Conservation (phyloP, 2,888 invertebrate species). For the Muschampia staudingeri region DNA sequence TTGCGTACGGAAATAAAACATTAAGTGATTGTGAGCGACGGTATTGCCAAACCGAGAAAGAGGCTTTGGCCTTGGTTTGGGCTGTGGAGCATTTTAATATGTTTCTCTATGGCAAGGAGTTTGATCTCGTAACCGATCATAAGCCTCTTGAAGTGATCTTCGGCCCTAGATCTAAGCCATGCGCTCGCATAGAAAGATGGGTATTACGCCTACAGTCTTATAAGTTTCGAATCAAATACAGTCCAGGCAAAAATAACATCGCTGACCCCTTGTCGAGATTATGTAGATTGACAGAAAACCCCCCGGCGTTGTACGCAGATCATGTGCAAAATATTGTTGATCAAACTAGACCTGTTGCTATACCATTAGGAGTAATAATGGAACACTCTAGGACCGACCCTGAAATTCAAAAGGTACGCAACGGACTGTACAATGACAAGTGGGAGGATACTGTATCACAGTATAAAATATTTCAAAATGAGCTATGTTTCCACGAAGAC, state of each 20-base stretch:
- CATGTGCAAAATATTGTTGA: background rate
- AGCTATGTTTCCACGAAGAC: background rate
- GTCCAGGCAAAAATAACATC: slow-evolving; percentile 15
- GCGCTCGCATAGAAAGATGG: slow-evolving; percentile 32
- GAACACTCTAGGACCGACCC: background rate
- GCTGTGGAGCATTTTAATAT: slow-evolving; percentile 66
- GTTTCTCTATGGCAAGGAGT: slow-evolving; percentile 65
- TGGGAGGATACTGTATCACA: background rate
- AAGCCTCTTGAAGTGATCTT: slow-evolving; percentile 21
- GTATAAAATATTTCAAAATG: slow-evolving; percentile 12
- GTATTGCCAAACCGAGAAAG: slow-evolving; percentile 71
- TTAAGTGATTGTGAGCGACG: slow-evolving; percentile 66
- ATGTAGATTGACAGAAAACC: background rate
- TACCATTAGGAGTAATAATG: background rate
- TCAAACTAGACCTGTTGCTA: background rate
- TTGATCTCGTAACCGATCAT: slow-evolving; percentile 67
- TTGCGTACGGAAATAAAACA: slow-evolving; percentile 67
- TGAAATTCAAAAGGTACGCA: slow-evolving; percentile 1
- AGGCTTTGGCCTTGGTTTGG: slow-evolving; percentile 69
- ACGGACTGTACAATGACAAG: background rate
- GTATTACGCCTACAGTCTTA: slow-evolving; percentile 10
- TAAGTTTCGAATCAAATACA: background rate
- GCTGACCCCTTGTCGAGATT: slow-evolving; percentile 9
- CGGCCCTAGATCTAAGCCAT: slow-evolving; percentile 40
- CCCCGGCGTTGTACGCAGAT: background rate